These are phyloP conservation scores for Epizoanthus fatuus DNA, from an alignment of 92 coral and sea anemone genomes.

Conservation along the genomic window DNA sequence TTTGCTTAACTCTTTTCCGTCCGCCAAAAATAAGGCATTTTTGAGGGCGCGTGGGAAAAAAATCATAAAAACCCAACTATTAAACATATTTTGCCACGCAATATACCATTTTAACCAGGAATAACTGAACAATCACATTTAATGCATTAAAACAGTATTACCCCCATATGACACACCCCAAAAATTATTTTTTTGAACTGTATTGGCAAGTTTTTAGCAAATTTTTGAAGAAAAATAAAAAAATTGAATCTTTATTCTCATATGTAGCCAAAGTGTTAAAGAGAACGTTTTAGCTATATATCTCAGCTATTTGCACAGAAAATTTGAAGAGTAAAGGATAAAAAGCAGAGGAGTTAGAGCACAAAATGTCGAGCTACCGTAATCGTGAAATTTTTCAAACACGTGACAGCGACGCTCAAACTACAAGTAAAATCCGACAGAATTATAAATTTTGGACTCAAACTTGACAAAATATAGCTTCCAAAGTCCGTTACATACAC, in stretches of 20 bases:
- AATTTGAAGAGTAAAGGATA: slow-evolving; percentile 33
- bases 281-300: slow-evolving; percentile 15
- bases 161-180: slow-evolving; percentile 9
- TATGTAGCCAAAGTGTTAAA: slow-evolving; percentile 32
- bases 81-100: slow-evolving; percentile 34
- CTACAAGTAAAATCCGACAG: too few relatives aligned
- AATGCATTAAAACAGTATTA: slow-evolving; percentile 17
- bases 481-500: too few relatives aligned
- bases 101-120: slow-evolving; percentile 18
- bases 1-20: slow-evolving; percentile 28
- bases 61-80: slow-evolving; percentile 17
- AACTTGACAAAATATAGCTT: too few relatives aligned
- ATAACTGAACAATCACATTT: slow-evolving; percentile 23
- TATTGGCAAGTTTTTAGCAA: slow-evolving; percentile 23
- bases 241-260: slow-evolving; percentile 14
- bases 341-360: slow-evolving; percentile 36
- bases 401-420: too few relatives aligned
- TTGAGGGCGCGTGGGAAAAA: slow-evolving; percentile 32
- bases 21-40: slow-evolving; percentile 29
- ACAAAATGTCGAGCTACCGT: slow-evolving; percentile 31
- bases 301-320: slow-evolving; percentile 38
- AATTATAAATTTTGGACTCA: too few relatives aligned
- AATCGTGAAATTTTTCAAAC: neutral
- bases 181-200: slow-evolving; percentile 13
- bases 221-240: slow-evolving; percentile 9